These are phyloP conservation scores for Corydoras maculifer DNA, from an alignment of 2,113 vertebrate species.

Conservation along the genomic window DNA sequence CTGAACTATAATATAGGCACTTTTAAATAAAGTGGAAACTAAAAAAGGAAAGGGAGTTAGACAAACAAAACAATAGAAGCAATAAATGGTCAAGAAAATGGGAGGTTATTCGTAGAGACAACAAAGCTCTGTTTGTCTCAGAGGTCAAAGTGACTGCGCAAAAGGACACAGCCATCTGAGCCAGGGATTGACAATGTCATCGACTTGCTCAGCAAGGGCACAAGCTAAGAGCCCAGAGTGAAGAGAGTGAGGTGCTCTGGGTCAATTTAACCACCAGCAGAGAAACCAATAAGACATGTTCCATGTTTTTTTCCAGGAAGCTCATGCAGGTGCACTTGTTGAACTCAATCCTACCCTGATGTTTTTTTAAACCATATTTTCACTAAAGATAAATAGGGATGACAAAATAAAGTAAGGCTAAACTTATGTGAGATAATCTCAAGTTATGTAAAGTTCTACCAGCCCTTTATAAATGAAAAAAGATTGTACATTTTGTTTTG, in stretches of 20 bases:
- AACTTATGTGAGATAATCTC: no score
- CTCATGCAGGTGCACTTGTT: neutral
- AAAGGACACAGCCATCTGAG: conserved; percentile 4
- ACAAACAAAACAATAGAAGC: conserved; percentile 12
- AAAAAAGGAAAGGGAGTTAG: neutral
- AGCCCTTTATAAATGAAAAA: no score
- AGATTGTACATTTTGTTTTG: no score
- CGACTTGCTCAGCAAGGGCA: neutral
- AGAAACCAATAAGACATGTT: neutral
- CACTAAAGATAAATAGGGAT: no score
- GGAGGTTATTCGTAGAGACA: conserved; percentile 7
- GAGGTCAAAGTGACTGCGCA: conserved; percentile 5
- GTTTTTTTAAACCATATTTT: neutral
- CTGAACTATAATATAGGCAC: neutral
- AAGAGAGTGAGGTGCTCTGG: neutral
- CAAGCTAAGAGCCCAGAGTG: neutral
- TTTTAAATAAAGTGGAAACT: neutral
- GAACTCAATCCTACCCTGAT: neutral
- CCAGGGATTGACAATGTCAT: conserved; percentile 12
- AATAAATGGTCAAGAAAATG: neutral
- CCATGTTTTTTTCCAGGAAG: conserved; percentile 1
- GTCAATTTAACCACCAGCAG: neutral
- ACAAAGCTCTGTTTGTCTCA: conserved; percentile 12
- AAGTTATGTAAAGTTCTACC: no score
- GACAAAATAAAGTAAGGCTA: no score